Conservation (phyloP, 37 sponge, comb jelly and placozoan genomes). For the Mnemiopsis leidyi region DNA sequence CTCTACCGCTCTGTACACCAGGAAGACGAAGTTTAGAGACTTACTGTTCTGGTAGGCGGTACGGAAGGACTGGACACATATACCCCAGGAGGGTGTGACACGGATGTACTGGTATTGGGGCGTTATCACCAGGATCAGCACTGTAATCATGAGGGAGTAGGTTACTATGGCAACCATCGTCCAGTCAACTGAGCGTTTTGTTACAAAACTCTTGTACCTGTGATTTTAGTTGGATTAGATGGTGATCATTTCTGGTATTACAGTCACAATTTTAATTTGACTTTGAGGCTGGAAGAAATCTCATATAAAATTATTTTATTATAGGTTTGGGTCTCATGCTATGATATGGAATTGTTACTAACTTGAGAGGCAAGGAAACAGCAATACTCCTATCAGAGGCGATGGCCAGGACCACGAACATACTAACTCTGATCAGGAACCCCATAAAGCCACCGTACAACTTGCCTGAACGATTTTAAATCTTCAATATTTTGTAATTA, state of each 20-base stretch:
- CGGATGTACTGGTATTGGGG: neutral
- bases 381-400: slow-evolving; percentile 12
- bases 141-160: neutral
- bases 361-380: neutral
- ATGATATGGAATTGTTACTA: slow-evolving; percentile 7
- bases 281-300: too few relatives aligned
- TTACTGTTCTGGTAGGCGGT: slow-evolving; percentile 3
- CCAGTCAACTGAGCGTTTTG: neutral
- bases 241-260: too few relatives aligned
- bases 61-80: slow-evolving; percentile 41
- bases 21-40: slow-evolving; percentile 33
- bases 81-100: neutral
- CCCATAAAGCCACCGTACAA: slow-evolving; percentile 8
- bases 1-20: neutral
- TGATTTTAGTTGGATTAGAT: too few relatives aligned
- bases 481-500: too few relatives aligned
- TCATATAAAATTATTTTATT: too few relatives aligned
- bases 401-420: neutral
- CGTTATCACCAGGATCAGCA: neutral
- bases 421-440: slow-evolving; percentile 12
- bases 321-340: too few relatives aligned
- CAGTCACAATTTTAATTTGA: too few relatives aligned
- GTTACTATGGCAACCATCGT: neutral
- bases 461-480: neutral
- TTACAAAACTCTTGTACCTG: slow-evolving; percentile 34